Evolutionary conservation across 2,888 invertebrate genomes (phyloP), one percentile per base, ranked within the genome.

Genomic region (Embidobia sp.): DNA sequence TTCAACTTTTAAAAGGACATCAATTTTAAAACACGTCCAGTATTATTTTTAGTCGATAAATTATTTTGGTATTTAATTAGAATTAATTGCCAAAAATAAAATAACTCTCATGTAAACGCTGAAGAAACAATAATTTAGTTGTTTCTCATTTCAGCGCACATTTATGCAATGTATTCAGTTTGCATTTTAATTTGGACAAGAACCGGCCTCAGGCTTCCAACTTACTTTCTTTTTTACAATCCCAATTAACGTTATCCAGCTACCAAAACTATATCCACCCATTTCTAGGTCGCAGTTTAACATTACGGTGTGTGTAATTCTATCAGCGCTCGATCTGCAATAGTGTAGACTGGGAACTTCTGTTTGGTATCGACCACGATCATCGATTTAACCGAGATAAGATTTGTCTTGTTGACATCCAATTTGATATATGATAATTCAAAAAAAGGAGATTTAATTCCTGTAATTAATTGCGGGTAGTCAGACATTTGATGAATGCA

Each of bases 361-460:
- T 72, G 70, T 72, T 53, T 63, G 29, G 37, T 72, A 72, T 72
- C 70, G 53, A 15, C 49, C 61, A 48, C 48, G 48, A 63, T 72
- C 72, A 29, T 46, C 26, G 72, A 72, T 72, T 37, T 31, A 35
- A 35, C 35, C 22, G 40, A 44, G 72, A 72, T 72, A 72, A 63
- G 72, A 72, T 63, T 63, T 55, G 63, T 63, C 63, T 53, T 53
- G 72, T 63, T 72, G 72, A 63, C 63, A 55, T 72, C 31, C 48
- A 46, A 35, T 40, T 73, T 64, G 72, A 73, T 73, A 51, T 63
- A 73, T 57, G 64, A 63, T 57, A 49, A 64, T 72, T 61, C 46
- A 63, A 46, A 46, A 27, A 48, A 40, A 35, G n/a, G n/a, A 13
- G 35, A 22, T 51, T 49, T 55, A 46, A 53, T 74, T 40, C 66